phyloP scores from a whole-genome alignment of 2,113 vertebrate genomes.

The Halcyon malimbica region DNA sequence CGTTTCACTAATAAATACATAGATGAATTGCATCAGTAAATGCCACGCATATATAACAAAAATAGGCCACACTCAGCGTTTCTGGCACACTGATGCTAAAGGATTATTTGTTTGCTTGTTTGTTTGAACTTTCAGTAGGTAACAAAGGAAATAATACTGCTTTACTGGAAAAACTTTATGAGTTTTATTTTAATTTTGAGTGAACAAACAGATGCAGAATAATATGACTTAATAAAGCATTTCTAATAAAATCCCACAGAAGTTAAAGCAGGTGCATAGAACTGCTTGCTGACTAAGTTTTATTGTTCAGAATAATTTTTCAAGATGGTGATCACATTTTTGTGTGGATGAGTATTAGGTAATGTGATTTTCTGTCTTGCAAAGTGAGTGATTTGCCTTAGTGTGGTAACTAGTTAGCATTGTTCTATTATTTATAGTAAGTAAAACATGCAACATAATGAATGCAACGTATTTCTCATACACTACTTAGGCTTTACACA shows the following conservation, averaged over 20 bases:
- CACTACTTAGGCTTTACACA: neutral
- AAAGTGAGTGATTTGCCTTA: neutral
- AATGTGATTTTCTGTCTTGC: conserved; percentile 6
- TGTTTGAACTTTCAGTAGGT: conserved; percentile 58
- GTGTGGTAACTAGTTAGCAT: neutral
- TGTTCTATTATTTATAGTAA: neutral
- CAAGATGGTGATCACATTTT: conserved; percentile 54
- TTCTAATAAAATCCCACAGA: conserved; percentile 71
- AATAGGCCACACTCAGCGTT: neutral
- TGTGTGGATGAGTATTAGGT: neutral
- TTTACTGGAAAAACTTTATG: conserved; percentile 55
- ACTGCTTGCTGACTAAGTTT: conserved; percentile 37
- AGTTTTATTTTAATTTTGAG: conserved; percentile 70
- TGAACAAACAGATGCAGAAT: conserved; percentile 73
- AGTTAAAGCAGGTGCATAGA: conserved; percentile 53
- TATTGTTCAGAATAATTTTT: conserved; percentile 46
- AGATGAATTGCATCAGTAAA: conserved; percentile 69
- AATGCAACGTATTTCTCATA: neutral
- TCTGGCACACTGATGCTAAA: neutral
- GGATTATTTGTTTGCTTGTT: neutral
- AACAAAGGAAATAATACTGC: conserved; percentile 57
- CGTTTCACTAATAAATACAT: conserved; percentile 59
- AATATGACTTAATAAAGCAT: conserved; percentile 71
- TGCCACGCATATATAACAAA: conserved; percentile 62
- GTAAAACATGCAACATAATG: neutral